Percentiles rank a stretch among this genome's conserved stretches.
Evolutionary conservation across 2,888 invertebrate species (phyloP).

Genomic region (Eilema griseolum): DNA sequence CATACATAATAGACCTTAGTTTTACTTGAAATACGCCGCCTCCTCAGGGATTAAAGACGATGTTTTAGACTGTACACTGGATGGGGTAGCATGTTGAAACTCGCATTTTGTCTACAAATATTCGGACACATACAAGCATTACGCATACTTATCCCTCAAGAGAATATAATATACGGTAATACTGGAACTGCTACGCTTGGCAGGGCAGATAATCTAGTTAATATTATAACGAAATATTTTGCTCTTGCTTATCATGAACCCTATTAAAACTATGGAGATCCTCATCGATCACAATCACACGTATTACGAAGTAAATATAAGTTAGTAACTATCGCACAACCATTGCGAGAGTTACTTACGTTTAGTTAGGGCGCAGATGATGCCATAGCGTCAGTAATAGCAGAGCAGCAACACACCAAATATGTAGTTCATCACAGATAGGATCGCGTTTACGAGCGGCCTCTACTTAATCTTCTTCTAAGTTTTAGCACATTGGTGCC

Average conservation of each 20-base stretch:
- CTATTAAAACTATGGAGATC: too few relatives aligned
- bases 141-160: not conserved
- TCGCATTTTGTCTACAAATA: conserved; percentile 9
- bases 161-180: not conserved
- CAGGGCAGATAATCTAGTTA: not conserved
- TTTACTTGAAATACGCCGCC: conserved; percentile 6
- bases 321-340: conserved; percentile 2
- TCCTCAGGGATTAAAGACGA: conserved; percentile 5
- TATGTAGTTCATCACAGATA: conserved; percentile 33
- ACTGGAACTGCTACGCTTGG: not conserved
- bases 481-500: conserved; percentile 38
- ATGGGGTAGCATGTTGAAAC: not conserved
- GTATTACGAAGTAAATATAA: not conserved
- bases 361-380: not conserved
- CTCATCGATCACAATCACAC: too few relatives aligned
- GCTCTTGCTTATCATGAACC: too few relatives aligned
- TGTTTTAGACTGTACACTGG: conserved; percentile 2
- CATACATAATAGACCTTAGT: conserved; percentile 4
- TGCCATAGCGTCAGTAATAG: not conserved
- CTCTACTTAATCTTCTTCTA: conserved; percentile 41
- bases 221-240: not conserved
- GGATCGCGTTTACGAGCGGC: conserved; percentile 41
- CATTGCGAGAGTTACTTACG: not conserved
- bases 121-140: not conserved
- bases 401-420: not conserved